These are phyloP conservation scores for Sapayoa aenigma DNA, from an alignment of 2,113 vertebrate species.

Conservation along the genomic window DNA sequence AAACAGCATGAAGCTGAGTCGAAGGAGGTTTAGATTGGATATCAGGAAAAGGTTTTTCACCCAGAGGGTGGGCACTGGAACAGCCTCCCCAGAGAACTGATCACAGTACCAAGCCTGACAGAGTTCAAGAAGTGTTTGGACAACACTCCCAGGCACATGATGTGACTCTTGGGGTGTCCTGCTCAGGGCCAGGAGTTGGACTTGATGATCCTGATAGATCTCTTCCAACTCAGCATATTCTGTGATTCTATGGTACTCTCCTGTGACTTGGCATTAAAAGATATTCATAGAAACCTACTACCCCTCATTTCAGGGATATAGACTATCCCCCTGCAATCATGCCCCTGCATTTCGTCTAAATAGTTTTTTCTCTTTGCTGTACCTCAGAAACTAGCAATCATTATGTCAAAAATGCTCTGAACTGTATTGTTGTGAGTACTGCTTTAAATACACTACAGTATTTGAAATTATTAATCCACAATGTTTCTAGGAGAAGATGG, in stretches of 20 bases:
- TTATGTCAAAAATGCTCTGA: not conserved
- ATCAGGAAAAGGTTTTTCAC: not conserved
- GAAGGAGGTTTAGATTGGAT: not conserved
- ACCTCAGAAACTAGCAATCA: not conserved
- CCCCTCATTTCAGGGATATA: constrained; percentile 60
- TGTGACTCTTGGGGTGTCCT: not conserved
- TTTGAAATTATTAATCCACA: not conserved
- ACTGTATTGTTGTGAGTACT: not conserved
- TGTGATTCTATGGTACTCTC: constrained; percentile 17
- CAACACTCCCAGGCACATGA: not conserved
- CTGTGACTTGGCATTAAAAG: constrained; percentile 18
- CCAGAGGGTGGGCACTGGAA: not conserved
- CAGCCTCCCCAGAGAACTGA: not conserved
- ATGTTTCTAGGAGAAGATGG: not conserved
- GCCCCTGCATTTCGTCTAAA: not conserved
- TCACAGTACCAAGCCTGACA: not conserved
- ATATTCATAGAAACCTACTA: constrained; percentile 13
- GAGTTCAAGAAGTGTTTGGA: not conserved
- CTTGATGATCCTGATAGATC: not conserved
- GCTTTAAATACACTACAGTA: not conserved
- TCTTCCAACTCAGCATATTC: not conserved
- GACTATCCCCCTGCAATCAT: not conserved
- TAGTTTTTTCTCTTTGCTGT: not conserved
- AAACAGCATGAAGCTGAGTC: not conserved
- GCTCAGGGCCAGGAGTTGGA: not conserved